These are phyloP conservation scores for Bolinopsis microptera DNA, from an alignment of 37 sponge, comb jelly and placozoan genomes.

Conservation along the genomic window DNA sequence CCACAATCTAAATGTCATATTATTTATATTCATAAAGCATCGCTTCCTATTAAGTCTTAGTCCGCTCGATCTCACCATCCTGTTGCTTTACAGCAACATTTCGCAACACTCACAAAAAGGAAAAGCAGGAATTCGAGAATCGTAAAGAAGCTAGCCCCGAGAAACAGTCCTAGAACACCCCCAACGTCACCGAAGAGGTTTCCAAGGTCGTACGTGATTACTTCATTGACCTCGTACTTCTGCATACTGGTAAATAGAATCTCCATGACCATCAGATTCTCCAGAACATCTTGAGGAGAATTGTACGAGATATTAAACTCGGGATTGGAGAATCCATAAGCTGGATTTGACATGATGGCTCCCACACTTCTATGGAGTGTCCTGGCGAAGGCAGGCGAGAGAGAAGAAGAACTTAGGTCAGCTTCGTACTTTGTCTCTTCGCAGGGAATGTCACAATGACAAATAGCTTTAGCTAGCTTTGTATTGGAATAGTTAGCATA, in stretches of 20 bases:
- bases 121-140: background rate
- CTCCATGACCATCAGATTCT: background rate
- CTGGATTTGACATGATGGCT: background rate
- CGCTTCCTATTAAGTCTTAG: no score
- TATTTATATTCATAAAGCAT: no score
- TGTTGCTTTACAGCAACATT: background rate
- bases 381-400: background rate
- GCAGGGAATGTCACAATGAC: background rate
- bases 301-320: background rate
- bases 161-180: background rate
- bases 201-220: background rate
- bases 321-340: background rate
- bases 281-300: background rate
- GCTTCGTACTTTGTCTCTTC: background rate
- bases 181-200: constrained; percentile 5
- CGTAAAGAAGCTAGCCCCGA: background rate
- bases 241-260: background rate
- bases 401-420: background rate
- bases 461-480: background rate
- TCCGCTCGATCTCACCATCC: background rate
- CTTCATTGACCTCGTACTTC: background rate
- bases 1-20: no score
- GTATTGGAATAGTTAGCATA: background rate
- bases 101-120: background rate
- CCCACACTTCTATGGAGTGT: background rate